Evolutionary conservation across 1,140 invertebrate genomes (phyloP).

Genomic region (Saccostrea glomerata): DNA sequence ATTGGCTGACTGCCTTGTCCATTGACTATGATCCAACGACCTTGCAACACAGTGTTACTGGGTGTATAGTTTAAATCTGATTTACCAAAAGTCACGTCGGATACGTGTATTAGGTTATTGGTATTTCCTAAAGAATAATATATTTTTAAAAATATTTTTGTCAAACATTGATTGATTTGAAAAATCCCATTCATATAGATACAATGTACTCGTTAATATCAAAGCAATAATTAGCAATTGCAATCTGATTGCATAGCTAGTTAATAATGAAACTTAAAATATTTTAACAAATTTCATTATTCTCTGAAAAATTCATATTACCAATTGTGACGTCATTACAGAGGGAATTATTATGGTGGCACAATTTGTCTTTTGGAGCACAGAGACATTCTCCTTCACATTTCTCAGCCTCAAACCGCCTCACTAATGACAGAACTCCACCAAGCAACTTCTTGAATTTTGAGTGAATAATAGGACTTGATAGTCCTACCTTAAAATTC

Average conservation of each 20-base stretch:
- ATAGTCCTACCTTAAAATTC: slow-evolving; percentile 57
- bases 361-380: slow-evolving; percentile 50
- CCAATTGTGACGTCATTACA: slow-evolving; percentile 26
- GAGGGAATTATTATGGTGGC: slow-evolving; percentile 24
- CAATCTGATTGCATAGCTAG: no score
- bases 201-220: no score
- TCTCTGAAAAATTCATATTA: background rate
- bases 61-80: background rate
- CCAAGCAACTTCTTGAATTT: slow-evolving; percentile 47
- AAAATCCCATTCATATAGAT: no score
- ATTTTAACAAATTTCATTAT: background rate
- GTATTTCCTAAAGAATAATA: slow-evolving; percentile 3
- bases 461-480: slow-evolving; percentile 52
- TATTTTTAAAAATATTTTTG: background rate
- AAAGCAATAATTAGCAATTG: no score
- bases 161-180: background rate
- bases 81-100: background rate
- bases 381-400: slow-evolving; percentile 64
- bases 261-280: no score
- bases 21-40: slow-evolving; percentile 1
- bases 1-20: background rate
- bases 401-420: slow-evolving; percentile 52
- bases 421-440: slow-evolving; percentile 46
- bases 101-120: background rate
- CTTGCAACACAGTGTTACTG: slow-evolving; percentile 11